Percentiles rank a stretch among this genome's conserved stretches.
Conservation (phyloP, 1,140 invertebrate genomes). For the Acyrthosiphon pisum region DNA sequence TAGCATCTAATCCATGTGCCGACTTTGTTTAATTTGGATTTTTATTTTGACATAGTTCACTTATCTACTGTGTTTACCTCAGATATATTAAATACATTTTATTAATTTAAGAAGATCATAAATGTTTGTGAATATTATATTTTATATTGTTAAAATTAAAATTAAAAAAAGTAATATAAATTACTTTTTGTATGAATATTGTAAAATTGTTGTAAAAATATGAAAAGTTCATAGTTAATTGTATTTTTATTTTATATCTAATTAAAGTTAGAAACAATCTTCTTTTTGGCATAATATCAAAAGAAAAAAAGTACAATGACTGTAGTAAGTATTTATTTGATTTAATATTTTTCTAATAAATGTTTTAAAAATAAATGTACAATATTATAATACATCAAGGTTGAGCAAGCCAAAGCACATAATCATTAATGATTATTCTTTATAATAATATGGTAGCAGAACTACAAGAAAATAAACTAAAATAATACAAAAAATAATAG, state of each 20-base stretch:
- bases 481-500: neutral
- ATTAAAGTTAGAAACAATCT: neutral
- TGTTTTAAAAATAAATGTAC: neutral
- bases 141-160: conserved; percentile 17
- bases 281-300: neutral
- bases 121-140: neutral
- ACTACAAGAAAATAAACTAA: neutral
- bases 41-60: neutral
- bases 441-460: neutral
- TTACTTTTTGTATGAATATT: conserved; percentile 7
- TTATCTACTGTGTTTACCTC: neutral
- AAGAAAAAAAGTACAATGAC: neutral
- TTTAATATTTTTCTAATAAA: neutral
- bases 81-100: neutral
- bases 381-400: neutral
- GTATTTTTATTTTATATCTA: neutral
- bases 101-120: neutral
- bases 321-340: neutral
- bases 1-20: neutral
- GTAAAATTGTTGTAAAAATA: conserved; percentile 6
- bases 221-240: neutral
- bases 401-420: neutral
- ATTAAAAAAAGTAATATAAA: neutral
- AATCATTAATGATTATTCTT: too few relatives aligned
- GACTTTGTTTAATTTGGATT: neutral